Evolutionary conservation across 2,888 invertebrate genomes (phyloP).

Genomic region (Taenaris catops): DNA sequence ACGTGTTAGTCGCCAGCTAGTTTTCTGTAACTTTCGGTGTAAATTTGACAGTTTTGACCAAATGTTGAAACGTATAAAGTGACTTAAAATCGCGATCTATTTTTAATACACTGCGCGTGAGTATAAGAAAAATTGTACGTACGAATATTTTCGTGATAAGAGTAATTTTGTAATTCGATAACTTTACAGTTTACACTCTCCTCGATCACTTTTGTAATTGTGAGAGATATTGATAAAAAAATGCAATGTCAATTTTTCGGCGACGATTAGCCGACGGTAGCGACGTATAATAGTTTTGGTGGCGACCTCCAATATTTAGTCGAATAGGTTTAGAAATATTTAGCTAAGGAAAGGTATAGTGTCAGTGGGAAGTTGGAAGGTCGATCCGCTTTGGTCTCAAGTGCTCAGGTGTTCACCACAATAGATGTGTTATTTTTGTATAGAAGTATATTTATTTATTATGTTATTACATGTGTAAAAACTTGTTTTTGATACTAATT

Average conservation of each 20-base stretch:
- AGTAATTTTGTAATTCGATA: slow-evolving; percentile 64
- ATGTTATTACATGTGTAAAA: slow-evolving; percentile 34
- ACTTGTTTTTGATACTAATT: neutral
- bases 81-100: slow-evolving; percentile 43
- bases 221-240: slow-evolving; percentile 55
- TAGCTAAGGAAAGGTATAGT: slow-evolving; percentile 25
- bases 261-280: slow-evolving; percentile 33
- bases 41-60: slow-evolving; percentile 37
- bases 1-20: slow-evolving; percentile 45
- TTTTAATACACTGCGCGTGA: slow-evolving; percentile 54
- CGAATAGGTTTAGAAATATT: slow-evolving; percentile 28
- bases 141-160: slow-evolving; percentile 60
- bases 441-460: slow-evolving; percentile 78
- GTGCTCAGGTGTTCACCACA: slow-evolving; percentile 71
- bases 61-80: slow-evolving; percentile 30
- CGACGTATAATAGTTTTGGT: slow-evolving; percentile 27
- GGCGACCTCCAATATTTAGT: slow-evolving; percentile 28
- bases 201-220: slow-evolving; percentile 73
- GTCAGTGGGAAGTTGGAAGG: slow-evolving; percentile 13
- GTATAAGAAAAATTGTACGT: slow-evolving; percentile 45
- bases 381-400: slow-evolving; percentile 40
- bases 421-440: slow-evolving; percentile 74
- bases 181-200: slow-evolving; percentile 62
- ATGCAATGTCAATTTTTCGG: slow-evolving; percentile 56
- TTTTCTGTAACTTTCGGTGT: slow-evolving; percentile 26